These are phyloP conservation scores for Ranitomeya variabilis DNA, from an alignment of 2,113 vertebrate genomes.

Conservation along the genomic window DNA sequence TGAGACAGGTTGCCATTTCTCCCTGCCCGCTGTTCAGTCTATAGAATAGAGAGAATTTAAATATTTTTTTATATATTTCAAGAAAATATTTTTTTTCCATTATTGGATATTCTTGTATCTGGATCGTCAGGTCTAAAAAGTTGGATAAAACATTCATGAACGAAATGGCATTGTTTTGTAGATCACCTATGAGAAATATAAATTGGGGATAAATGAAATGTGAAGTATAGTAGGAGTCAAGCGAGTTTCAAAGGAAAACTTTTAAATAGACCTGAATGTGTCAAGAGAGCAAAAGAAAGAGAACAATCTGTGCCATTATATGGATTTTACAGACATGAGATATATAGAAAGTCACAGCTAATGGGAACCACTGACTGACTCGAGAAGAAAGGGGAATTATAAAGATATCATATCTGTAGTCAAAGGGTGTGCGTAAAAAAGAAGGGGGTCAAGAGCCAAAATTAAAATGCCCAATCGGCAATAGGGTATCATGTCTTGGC, in stretches of 20 bases:
- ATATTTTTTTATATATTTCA: slow-evolving; percentile 18
- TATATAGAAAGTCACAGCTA: not conserved
- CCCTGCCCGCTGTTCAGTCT: slow-evolving; percentile 17
- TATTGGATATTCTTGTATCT: slow-evolving; percentile 22
- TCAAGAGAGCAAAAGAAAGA: slow-evolving; percentile 27
- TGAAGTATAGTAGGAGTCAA: slow-evolving; percentile 6
- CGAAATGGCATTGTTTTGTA: slow-evolving; percentile 28
- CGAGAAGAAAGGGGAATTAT: not conserved
- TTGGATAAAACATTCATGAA: slow-evolving; percentile 27
- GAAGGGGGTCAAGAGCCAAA: no score
- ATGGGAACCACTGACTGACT: not conserved
- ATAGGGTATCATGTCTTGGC: no score
- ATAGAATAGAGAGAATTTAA: slow-evolving; percentile 30
- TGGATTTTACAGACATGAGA: not conserved
- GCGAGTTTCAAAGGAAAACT: slow-evolving; percentile 14
- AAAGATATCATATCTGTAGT: no score
- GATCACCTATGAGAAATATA: slow-evolving; percentile 27
- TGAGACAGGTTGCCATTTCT: slow-evolving; percentile 47
- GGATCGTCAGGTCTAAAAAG: not conserved
- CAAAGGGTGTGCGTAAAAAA: no score
- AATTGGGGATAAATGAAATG: slow-evolving; percentile 31
- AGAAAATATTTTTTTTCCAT: not conserved
- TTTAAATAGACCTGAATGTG: slow-evolving; percentile 42
- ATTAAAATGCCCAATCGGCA: no score
- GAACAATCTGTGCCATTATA: not conserved